A percentile compares a stretch with the other conserved stretches of the same genome.
phyloP scores from a whole-genome alignment of 2,113 vertebrate genomes.

The Hippotragus niger region DNA sequence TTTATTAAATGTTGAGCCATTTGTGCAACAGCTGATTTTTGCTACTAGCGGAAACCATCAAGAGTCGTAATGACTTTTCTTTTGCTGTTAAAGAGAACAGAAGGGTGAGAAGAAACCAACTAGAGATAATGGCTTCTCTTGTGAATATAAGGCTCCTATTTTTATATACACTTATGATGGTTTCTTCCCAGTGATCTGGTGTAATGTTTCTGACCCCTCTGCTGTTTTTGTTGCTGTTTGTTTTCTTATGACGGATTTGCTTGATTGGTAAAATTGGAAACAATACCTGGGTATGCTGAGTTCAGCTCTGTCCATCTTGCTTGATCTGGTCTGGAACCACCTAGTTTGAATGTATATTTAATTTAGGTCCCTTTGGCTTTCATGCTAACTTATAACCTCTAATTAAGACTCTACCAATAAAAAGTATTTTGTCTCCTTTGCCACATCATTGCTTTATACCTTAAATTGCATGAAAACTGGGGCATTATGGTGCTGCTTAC shows the following conservation, averaged over 20 bases:
- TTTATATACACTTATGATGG: not conserved
- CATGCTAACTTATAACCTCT: not conserved
- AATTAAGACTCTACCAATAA: not conserved
- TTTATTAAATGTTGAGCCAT: constrained; percentile 24
- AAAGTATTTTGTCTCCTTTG: not conserved
- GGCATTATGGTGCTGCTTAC: not conserved
- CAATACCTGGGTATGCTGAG: not conserved
- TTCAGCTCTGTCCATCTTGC: not conserved
- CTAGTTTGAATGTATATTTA: not conserved
- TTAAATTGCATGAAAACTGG: not conserved
- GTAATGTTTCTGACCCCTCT: not conserved
- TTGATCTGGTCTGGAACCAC: not conserved
- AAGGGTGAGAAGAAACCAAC: not conserved
- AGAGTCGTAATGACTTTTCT: not conserved
- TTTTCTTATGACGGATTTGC: not conserved
- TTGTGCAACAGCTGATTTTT: not conserved
- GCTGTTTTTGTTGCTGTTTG: not conserved
- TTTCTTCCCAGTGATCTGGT: not conserved
- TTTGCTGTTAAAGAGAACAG: constrained; percentile 4
- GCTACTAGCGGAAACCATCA: not conserved
- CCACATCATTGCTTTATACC: not conserved
- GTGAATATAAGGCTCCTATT: not conserved
- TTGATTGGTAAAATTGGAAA: not conserved
- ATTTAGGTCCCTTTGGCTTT: not conserved
- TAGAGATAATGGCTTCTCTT: not conserved